Percentiles rank a stretch among this genome's conserved stretches.
Evolutionary conservation across 2,113 vertebrate genomes (phyloP).

Genomic region (Pholis gunnellus): DNA sequence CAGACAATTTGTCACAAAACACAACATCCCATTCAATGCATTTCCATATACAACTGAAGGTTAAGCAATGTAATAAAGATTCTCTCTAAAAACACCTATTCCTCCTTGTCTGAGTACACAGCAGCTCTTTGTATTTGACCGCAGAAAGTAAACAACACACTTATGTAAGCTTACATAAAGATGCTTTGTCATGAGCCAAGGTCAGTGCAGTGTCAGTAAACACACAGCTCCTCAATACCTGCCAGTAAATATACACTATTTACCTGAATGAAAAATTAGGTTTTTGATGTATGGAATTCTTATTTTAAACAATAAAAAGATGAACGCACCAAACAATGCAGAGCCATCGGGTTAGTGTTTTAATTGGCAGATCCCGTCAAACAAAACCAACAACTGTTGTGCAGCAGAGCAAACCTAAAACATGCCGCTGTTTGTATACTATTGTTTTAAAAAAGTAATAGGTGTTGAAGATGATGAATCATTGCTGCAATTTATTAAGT

Average conservation of each 20-base stretch:
- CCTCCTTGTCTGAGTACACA: neutral
- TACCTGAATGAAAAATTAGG: neutral
- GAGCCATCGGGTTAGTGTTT: neutral
- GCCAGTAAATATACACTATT: neutral
- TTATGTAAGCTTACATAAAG: slow-evolving; percentile 39
- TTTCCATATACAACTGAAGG: neutral
- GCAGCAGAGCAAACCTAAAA: neutral
- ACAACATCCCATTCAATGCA: neutral
- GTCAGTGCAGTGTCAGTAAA: slow-evolving; percentile 14
- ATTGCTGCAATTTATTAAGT: slow-evolving; percentile 12
- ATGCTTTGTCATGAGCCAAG: slow-evolving; percentile 56
- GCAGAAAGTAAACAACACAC: slow-evolving; percentile 29
- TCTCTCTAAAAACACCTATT: neutral
- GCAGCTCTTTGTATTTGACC: slow-evolving; percentile 22
- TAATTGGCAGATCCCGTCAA: neutral
- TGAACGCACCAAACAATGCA: neutral
- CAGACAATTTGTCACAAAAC: neutral
- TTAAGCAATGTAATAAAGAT: neutral
- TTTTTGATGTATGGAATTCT: neutral
- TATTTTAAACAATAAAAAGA: neutral
- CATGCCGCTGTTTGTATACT: neutral
- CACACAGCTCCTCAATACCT: slow-evolving; percentile 4
- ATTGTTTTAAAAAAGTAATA: neutral
- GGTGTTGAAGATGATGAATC: slow-evolving; percentile 4
- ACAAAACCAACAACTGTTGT: neutral